Percentiles rank a stretch among this genome's conserved stretches.
Conservation (phyloP, 2,797 vertebrate species). For the Myripristis jacobus region DNA sequence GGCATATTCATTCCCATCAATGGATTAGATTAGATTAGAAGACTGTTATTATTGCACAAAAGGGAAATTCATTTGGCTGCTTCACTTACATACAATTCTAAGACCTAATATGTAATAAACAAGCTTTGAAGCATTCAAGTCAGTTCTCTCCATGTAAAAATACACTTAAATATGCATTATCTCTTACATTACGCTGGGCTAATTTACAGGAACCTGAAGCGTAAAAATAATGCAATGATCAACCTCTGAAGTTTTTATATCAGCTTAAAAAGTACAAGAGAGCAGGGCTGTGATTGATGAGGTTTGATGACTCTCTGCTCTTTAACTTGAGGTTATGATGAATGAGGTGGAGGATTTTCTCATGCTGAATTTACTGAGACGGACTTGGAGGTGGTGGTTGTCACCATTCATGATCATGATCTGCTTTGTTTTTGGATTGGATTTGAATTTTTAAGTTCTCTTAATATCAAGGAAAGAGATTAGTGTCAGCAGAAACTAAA, state of each 20-base stretch:
- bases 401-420: neutral
- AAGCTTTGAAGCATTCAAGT: neutral
- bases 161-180: no score
- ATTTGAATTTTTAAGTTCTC: neutral
- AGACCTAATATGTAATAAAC: neutral
- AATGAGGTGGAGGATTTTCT: neutral
- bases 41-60: neutral
- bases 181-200: no score
- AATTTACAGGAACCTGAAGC: no score
- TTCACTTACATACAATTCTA: conserved; percentile 8
- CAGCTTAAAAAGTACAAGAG: no score
- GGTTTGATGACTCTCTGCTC: no score
- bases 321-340: conserved; percentile 2
- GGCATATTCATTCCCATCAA: conserved; percentile 29
- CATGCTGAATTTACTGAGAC: neutral
- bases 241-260: no score
- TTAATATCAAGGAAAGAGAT: no score
- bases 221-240: no score
- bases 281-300: conserved; percentile 25
- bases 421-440: conserved; percentile 2
- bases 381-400: neutral
- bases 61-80: conserved; percentile 10
- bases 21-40: conserved; percentile 1
- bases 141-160: neutral
- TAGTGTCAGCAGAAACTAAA: no score